Evolutionary conservation across 2,113 vertebrate species (phyloP).

Genomic region (Sceloporus tristichus): DNA sequence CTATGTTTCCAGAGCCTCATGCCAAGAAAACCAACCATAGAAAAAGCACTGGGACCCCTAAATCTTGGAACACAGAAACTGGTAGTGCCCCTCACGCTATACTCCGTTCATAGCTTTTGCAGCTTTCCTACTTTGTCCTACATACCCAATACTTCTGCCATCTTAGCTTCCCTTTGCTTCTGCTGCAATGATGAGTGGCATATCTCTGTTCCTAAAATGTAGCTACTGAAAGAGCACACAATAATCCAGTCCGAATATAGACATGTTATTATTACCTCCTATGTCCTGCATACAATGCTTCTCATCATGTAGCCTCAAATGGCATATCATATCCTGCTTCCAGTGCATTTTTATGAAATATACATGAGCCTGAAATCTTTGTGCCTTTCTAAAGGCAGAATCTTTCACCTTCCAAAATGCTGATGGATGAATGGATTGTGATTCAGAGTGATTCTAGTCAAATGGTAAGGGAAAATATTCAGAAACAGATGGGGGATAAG

Average conservation of each 20-base stretch:
- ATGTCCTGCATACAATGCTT: neutral
- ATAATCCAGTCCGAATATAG: neutral
- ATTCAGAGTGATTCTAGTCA: neutral
- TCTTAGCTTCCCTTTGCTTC: slow-evolving; percentile 7
- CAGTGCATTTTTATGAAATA: neutral
- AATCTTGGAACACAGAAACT: neutral
- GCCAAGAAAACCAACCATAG: neutral
- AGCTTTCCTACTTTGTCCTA: neutral
- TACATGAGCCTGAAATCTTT: slow-evolving; percentile 19
- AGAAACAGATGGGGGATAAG: slow-evolving; percentile 2
- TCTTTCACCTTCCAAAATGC: slow-evolving; percentile 14
- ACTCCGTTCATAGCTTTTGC: neutral
- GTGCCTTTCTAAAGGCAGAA: neutral
- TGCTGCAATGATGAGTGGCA: neutral
- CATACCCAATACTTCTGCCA: neutral
- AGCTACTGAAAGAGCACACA: neutral
- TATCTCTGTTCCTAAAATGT: slow-evolving; percentile 11
- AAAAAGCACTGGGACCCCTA: neutral
- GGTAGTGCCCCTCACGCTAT: neutral
- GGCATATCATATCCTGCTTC: neutral
- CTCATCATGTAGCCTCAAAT: slow-evolving; percentile 2
- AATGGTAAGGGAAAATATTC: slow-evolving; percentile 5
- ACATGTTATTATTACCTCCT: neutral
- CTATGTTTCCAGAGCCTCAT: neutral
- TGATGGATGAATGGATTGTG: neutral